Percentiles rank a stretch among this genome's conserved stretches.
Conservation (phyloP, 2,113 vertebrate genomes). For the Parotia lawesii region DNA sequence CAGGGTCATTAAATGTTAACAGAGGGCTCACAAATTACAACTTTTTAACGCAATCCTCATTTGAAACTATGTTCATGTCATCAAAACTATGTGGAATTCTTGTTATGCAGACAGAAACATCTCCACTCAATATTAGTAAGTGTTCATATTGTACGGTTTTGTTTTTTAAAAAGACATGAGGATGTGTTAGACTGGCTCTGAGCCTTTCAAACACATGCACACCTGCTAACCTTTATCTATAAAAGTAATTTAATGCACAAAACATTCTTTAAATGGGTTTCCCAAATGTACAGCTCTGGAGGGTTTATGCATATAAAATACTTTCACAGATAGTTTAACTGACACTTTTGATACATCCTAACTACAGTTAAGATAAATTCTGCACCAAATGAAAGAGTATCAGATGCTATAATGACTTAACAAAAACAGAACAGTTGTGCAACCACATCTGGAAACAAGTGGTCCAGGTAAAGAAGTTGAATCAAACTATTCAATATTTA, state of each 20-base stretch:
- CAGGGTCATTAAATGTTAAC: slow-evolving; percentile 77
- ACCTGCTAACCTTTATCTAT: neutral
- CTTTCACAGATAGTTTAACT: slow-evolving; percentile 9
- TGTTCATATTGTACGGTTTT: neutral
- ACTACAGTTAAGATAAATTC: slow-evolving; percentile 12
- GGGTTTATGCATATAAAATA: neutral
- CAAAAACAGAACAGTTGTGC: neutral
- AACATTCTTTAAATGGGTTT: neutral
- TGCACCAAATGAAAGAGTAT: neutral
- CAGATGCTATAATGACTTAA: neutral
- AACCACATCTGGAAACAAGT: slow-evolving; percentile 38
- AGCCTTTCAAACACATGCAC: neutral
- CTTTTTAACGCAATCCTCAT: slow-evolving; percentile 63
- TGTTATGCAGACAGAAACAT: neutral
- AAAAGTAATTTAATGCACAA: neutral
- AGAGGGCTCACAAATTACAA: slow-evolving; percentile 70
- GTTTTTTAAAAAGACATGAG: neutral
- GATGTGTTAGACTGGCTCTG: neutral
- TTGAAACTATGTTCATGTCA: slow-evolving; percentile 31
- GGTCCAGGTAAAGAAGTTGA: neutral
- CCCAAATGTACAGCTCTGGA: neutral
- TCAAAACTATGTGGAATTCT: neutral
- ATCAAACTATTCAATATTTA: neutral
- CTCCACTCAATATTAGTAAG: neutral
- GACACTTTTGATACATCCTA: slow-evolving; percentile 24